Percentiles rank a stretch among this genome's conserved stretches.
Conservation (phyloP, 2,797 vertebrate genomes). For the Hephaestus fuliginosus region DNA sequence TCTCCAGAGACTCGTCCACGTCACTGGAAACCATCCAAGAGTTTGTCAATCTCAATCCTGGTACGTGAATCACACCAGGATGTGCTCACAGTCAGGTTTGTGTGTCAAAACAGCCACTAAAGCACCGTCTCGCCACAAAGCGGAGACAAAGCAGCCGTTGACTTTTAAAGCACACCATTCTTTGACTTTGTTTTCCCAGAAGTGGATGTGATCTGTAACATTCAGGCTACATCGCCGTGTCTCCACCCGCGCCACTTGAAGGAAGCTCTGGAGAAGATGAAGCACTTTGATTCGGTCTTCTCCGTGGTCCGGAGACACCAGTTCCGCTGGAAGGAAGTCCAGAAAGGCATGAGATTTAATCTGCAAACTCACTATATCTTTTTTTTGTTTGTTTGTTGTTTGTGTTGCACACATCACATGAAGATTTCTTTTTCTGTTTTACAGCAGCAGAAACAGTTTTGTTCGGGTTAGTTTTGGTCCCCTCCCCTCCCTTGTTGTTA, state of each 20-base stretch:
- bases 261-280: slow-evolving; percentile 88
- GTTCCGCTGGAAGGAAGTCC: slow-evolving; percentile 90
- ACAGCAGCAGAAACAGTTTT: too few relatives aligned
- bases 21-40: slow-evolving; percentile 93
- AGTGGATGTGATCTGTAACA: slow-evolving; percentile 92
- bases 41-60: slow-evolving; percentile 86
- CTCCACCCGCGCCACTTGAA: slow-evolving; percentile 92
- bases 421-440: too few relatives aligned
- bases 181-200: slow-evolving; percentile 77
- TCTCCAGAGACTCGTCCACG: slow-evolving; percentile 91
- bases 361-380: too few relatives aligned
- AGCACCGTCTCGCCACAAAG: background rate
- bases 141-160: too few relatives aligned
- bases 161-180: background rate
- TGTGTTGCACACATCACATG: too few relatives aligned
- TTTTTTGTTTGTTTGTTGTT: too few relatives aligned
- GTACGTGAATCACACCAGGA: slow-evolving; percentile 64
- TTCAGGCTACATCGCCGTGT: slow-evolving; percentile 96
- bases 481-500: too few relatives aligned
- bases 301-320: slow-evolving; percentile 94
- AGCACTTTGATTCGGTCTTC: slow-evolving; percentile 91
- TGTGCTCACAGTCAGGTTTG: background rate
- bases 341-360: too few relatives aligned
- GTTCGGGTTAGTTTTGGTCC: too few relatives aligned
- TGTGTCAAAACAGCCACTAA: background rate